A percentile compares a stretch with the other conserved stretches of the same genome.
phyloP scores from a whole-genome alignment of 2,797 vertebrate genomes.

The Carcharodon carcharias region DNA sequence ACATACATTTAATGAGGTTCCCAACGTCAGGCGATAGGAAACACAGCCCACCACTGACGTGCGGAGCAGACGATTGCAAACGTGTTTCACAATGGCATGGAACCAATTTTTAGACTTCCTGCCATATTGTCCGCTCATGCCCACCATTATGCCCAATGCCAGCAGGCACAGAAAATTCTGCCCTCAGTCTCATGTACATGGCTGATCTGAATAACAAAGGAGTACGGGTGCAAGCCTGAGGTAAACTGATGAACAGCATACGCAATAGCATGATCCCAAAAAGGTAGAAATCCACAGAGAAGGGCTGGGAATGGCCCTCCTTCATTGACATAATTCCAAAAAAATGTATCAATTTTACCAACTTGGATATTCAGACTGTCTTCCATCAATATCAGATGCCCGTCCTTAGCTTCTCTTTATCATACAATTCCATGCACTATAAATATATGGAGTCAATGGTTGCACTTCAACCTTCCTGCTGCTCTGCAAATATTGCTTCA shows the following conservation, averaged over 20 bases:
- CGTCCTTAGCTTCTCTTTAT: not conserved
- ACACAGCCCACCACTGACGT: no score
- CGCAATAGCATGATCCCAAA: not conserved
- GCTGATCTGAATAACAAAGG: not conserved
- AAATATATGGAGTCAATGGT: not conserved
- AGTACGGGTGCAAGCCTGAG: not conserved
- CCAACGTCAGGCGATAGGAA: no score
- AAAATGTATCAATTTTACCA: not conserved
- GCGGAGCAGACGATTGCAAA: no score
- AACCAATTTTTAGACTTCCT: no score
- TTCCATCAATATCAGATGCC: not conserved
- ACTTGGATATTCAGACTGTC: not conserved
- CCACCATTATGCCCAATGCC: no score
- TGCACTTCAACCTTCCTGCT: not conserved
- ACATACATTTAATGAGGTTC: no score
- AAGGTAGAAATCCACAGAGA: not conserved
- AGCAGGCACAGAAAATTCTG: no score
- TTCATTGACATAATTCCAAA: not conserved
- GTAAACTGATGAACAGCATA: not conserved
- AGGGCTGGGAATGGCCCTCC: not conserved
- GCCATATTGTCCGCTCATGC: no score
- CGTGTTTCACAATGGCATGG: no score
- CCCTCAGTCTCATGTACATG: not conserved
- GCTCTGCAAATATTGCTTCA: not conserved
- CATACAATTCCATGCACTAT: not conserved